Conservation (phyloP, 2,888 invertebrate genomes). For the Tetragnatha montana region DNA sequence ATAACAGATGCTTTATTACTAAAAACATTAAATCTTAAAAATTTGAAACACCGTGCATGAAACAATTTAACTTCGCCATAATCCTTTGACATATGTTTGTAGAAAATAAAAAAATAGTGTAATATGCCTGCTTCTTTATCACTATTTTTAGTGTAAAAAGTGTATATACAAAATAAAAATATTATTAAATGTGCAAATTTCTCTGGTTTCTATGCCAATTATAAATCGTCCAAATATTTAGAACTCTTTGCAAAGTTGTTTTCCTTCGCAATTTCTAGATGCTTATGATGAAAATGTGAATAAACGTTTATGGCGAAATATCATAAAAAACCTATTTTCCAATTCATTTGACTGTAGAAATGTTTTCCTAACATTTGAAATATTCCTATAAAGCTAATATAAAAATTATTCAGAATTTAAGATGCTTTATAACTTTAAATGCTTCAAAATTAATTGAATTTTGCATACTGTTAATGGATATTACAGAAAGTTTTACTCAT, state of each 20-base stretch:
- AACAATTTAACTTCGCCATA: not conserved
- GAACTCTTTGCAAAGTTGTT: conserved; percentile 3
- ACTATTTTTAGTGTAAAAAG: conserved; percentile 31
- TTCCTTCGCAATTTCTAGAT: conserved; percentile 21
- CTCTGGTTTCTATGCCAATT: conserved; percentile 24
- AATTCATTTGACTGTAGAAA: not conserved
- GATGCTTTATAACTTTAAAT: no score
- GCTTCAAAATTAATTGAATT: no score
- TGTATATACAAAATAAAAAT: conserved; percentile 43
- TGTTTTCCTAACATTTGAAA: not conserved
- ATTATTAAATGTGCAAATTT: conserved; percentile 38
- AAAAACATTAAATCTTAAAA: not conserved
- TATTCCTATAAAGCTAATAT: not conserved
- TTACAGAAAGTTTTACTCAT: no score
- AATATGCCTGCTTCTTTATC: not conserved
- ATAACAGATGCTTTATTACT: not conserved
- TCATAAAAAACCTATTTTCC: not conserved
- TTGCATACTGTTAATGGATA: no score
- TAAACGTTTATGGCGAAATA: not conserved
- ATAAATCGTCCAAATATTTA: conserved; percentile 42
- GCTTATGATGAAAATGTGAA: not conserved
- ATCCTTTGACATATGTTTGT: not conserved
- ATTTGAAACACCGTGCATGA: not conserved
- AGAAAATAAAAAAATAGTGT: not conserved
- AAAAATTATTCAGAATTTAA: no score